phyloP scores from a whole-genome alignment of 2,797 vertebrate species.

The Ataeniobius toweri region DNA sequence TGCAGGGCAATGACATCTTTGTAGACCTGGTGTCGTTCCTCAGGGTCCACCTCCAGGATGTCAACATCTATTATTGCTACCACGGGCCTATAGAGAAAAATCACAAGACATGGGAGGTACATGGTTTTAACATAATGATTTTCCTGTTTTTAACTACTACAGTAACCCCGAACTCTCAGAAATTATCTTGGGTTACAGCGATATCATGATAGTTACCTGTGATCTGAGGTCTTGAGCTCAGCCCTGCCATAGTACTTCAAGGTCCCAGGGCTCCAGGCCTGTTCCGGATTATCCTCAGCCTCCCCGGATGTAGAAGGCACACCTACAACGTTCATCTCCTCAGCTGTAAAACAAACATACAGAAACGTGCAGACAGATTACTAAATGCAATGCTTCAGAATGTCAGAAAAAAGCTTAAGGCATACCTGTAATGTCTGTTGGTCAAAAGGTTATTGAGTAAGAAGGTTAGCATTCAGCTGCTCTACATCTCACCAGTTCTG shows the following conservation, averaged over 20 bases:
- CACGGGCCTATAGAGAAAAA: slow-evolving; percentile 84
- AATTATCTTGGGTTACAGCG: background rate
- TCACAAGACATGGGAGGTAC: background rate
- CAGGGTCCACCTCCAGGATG: slow-evolving; percentile 95
- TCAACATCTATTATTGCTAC: slow-evolving; percentile 93
- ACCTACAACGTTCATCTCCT: slow-evolving; percentile 93
- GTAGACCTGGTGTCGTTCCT: slow-evolving; percentile 92
- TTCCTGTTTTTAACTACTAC: background rate
- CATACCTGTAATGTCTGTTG: background rate
- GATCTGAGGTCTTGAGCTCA: slow-evolving; percentile 98
- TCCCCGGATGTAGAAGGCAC: slow-evolving; percentile 73
- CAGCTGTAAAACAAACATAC: slow-evolving; percentile 78
- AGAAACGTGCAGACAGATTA: background rate
- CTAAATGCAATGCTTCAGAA: background rate
- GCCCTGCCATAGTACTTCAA: slow-evolving; percentile 94
- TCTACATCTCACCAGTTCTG: slow-evolving; percentile 84
- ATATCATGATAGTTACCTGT: slow-evolving; percentile 82
- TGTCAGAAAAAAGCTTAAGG: background rate
- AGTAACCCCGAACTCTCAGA: background rate
- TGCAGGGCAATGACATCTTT: slow-evolving; percentile 93
- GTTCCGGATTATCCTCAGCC: slow-evolving; percentile 81
- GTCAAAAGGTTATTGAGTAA: background rate
- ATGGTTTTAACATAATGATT: background rate
- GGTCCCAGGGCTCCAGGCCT: slow-evolving; percentile 88
- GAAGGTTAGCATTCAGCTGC: background rate